These are phyloP conservation scores for Margarornis squamiger DNA, from an alignment of 2,797 vertebrate genomes.

Conservation along the genomic window DNA sequence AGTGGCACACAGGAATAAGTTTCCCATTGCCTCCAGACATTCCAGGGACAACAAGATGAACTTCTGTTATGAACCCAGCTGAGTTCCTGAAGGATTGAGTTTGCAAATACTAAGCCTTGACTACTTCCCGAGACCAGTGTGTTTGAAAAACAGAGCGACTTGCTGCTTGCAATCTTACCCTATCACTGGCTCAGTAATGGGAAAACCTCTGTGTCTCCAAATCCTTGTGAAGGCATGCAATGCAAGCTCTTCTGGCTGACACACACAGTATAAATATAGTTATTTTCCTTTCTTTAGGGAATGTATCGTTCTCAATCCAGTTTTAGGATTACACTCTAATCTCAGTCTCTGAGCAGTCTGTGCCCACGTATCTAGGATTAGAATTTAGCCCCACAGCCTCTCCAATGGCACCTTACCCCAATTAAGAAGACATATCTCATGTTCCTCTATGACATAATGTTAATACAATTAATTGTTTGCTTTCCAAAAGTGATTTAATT, in stretches of 20 bases:
- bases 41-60: not conserved
- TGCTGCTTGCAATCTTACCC: not conserved
- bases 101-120: not conserved
- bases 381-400: conserved; percentile 12
- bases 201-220: not conserved
- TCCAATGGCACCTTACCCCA: not conserved
- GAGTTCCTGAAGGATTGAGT: not conserved
- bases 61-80: not conserved
- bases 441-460: not conserved
- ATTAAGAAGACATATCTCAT: not conserved
- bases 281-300: conserved; percentile 50
- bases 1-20: not conserved
- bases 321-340: conserved; percentile 65
- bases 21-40: not conserved
- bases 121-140: not conserved
- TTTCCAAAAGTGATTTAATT: not conserved
- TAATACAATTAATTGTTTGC: not conserved
- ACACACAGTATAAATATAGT: conserved; percentile 22
- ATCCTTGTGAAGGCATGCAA: not conserved
- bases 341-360: conserved; percentile 42
- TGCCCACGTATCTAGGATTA: conserved; percentile 54
- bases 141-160: not conserved
- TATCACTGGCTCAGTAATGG: not conserved
- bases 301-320: conserved; percentile 51
- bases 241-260: not conserved